These are phyloP conservation scores for Pitta sordida DNA, from an alignment of 2,113 vertebrate genomes.

Conservation along the genomic window DNA sequence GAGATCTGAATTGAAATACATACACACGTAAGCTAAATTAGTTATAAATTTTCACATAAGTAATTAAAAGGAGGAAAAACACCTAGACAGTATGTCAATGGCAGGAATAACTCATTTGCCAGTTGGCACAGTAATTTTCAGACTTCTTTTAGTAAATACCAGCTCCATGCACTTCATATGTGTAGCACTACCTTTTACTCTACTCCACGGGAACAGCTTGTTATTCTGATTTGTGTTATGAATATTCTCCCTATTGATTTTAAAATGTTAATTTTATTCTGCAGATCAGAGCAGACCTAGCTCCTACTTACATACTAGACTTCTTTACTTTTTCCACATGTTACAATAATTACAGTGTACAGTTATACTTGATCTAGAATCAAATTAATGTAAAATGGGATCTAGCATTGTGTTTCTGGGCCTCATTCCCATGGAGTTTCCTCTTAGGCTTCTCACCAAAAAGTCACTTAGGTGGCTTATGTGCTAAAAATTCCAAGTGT, in stretches of 20 bases:
- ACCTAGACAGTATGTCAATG: not conserved
- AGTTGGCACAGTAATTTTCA: not conserved
- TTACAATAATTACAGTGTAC: not conserved
- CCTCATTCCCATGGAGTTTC: not conserved
- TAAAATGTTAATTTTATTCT: not conserved
- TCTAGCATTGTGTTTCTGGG: not conserved
- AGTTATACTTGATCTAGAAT: not conserved
- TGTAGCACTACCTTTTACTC: not conserved
- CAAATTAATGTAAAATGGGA: not conserved
- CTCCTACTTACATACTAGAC: not conserved
- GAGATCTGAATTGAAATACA: not conserved
- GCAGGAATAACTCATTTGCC: not conserved
- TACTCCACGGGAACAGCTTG: not conserved
- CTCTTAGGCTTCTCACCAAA: conserved; percentile 4
- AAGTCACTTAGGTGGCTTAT: not conserved
- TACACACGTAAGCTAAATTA: not conserved
- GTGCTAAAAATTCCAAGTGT: not conserved
- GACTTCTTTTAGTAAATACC: not conserved
- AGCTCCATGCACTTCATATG: not conserved
- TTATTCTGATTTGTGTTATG: not conserved
- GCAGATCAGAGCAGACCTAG: not conserved
- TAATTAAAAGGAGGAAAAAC: not conserved
- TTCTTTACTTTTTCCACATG: not conserved
- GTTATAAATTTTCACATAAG: not conserved
- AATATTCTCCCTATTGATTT: not conserved